Evolutionary conservation across 2,888 invertebrate species (phyloP), one percentile per base, ranked within the genome.

Genomic region (Seladonia tumulorum): DNA sequence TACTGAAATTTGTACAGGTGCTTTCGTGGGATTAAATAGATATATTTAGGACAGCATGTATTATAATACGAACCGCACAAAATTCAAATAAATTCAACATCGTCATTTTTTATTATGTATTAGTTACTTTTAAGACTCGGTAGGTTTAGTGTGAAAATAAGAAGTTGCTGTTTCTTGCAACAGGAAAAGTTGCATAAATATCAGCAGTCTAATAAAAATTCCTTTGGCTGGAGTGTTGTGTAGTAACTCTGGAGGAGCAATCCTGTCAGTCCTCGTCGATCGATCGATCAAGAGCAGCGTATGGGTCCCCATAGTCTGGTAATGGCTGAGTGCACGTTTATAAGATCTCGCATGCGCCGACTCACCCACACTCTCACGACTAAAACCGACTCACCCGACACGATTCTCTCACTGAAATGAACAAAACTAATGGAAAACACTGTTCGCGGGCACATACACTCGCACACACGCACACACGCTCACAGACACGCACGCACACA

Each of bases 261-360:
- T 53, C 22, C 22, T 22, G 53, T 22, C 2, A 8, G 22, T 53
- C 12, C 63, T 75, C 35, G 63, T 83, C 68, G 80, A 84, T 80
- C 73, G 45, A 66, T 86, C 86, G 87, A 79, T 83, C 85, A 82
- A 83, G 88, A 79, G 75, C 16, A 57, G n/a, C 60, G 29, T 84
- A 82, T 57, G 29, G 39, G 68, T 83, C 4, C 81, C 79, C 35
- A 29, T 63, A 76, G 79, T 81, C 47, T 60, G 72, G 66, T 85
- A 82, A 71, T 83, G 78, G 82, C 66, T 79, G 79, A 74, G 66
- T 86, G 90, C 89, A 90, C 90, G 91, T 88, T 87, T 83, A 77
- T 22, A 85, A 82, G 63, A 85, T 85, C 81, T 85, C 81, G 90
- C 90, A 90, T 90, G 91, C 80, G 77, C 80, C 80, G 75, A 84